Conservation (phyloP, 2,113 vertebrate genomes). For the Bos indicus region DNA sequence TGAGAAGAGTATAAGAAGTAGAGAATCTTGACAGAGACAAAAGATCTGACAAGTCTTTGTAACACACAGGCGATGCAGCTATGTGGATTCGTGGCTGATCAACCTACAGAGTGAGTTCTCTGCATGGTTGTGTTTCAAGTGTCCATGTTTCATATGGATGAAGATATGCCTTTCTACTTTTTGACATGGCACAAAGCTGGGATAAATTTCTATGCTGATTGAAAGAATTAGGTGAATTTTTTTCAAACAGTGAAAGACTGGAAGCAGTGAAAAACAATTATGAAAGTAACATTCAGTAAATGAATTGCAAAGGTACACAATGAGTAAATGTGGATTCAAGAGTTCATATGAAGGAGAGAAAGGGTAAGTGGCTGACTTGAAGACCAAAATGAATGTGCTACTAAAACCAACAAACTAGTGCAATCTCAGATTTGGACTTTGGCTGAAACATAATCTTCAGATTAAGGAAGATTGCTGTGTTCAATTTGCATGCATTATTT, state of each 20-base stretch:
- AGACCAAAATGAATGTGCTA: neutral
- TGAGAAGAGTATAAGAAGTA: neutral
- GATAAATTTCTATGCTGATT: neutral
- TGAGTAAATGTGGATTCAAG: neutral
- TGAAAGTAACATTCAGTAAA: neutral
- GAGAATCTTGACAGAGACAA: neutral
- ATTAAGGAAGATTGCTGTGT: neutral
- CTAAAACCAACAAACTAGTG: neutral
- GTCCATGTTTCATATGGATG: neutral
- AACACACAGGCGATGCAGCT: neutral
- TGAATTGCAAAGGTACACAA: neutral
- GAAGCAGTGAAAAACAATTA: neutral
- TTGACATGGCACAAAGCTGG: neutral
- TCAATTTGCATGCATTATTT: neutral
- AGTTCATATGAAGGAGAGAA: neutral
- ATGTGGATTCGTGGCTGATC: neutral
- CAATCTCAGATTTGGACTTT: neutral
- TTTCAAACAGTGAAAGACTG: neutral
- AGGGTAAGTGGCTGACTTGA: neutral
- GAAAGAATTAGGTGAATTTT: neutral
- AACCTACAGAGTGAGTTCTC: neutral
- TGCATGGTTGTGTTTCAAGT: neutral
- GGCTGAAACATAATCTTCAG: neutral
- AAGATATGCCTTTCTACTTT: neutral
- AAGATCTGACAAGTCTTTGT: neutral